Base-by-base conservation (phyloP, 2,888 invertebrate species). In the Megaustenia siamemsis region DNA sequence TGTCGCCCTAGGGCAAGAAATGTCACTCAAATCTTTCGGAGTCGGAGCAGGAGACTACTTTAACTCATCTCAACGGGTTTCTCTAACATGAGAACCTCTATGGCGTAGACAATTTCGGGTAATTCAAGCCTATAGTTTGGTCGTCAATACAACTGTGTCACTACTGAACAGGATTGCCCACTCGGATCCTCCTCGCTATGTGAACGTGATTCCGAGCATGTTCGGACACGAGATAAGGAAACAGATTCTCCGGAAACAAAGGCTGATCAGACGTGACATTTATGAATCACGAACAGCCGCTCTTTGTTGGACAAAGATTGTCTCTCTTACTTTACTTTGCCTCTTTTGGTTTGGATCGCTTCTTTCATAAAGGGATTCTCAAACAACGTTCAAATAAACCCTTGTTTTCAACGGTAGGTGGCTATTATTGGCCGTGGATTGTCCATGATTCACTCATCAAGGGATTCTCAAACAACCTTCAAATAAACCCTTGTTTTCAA, bases 1-100 rank as follows among this genome's bases (percentile, higher is more conserved):
- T 80, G 80, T 80, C 80, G 68, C 69, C 53, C 32, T 5, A 32
- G 80, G 53, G n/a, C 69, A 69, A 35, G 10, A 68, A 32, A 80
- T 40, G 80, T 69, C 69, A 69, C 49, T 80, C 80, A 78, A 80
- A 43, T 12, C 60, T 15, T 24, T 10, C n/a, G n/a, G 53, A 56
- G 32, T 32, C 53, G n/a, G 4, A 60, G n/a, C 60, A 21, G n/a
- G 24, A 40, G 63, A n/a, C 38, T 60, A 77, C 60, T 38, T 77
- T 38, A 60, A 40, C 76, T 56, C 53, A 77, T 12, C n/a, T 38
- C 38, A 40, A n/a, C 6, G 18, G 15, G 73, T n/a, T 45, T 28
- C 45, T 21, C 15, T 6, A 32, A 32, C 21, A 15, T 49, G 49
- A 49, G 18, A 45, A 49, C 49, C 32, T 18, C 45, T 28, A 28